Evolutionary conservation across 2,888 invertebrate species (phyloP), one percentile per base, ranked within the genome.

Genomic region (Adelphocoris suturalis): DNA sequence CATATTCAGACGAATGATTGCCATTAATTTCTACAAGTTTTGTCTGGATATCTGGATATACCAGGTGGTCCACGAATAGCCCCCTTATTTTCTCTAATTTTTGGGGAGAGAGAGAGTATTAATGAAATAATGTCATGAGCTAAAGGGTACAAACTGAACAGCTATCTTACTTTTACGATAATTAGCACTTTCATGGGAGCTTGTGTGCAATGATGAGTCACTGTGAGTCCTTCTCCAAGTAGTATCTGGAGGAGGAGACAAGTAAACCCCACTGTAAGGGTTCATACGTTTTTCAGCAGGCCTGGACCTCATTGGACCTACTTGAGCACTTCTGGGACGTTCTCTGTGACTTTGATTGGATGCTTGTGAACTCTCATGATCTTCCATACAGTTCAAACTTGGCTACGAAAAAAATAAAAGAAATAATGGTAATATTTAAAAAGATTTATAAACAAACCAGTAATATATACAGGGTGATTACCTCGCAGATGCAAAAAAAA

Each of bases 181-280:
- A 91, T 92, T 91, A 88, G 89, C 92, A 48, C 92, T 91, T 88
- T 92, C 92, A 57, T 92, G 92, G 92, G 96, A 96, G 93, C 96
- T 96, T 93, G 97, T 97, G 94, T 97, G 97, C 92, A 99, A 94
- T 48, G 98, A 98, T 7, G 98, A 98, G 94, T 99, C 99, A 0
- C 98, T 98, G 93, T 98, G 97, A 81, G 98, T 97, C 92, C 98
- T 96, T 92, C 98, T 95, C 98, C 98, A 99, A 93, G 96, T 97
- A 91, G 97, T 96, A 93, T 98, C 98, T 68, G 97, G 95, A 13
- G 98, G 98, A 86, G 98, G 98, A 7, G 97, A 97, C 89, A 95
- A 93, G 91, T 93, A 93, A 7, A 92, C 91, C 5, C 92, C 93
- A 86, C 92, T 92, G 96, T 97, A 97, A 0, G 97, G 97, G 91